Conservation (phyloP, 2,113 vertebrate species). For the Trochalopteron elliotii region DNA sequence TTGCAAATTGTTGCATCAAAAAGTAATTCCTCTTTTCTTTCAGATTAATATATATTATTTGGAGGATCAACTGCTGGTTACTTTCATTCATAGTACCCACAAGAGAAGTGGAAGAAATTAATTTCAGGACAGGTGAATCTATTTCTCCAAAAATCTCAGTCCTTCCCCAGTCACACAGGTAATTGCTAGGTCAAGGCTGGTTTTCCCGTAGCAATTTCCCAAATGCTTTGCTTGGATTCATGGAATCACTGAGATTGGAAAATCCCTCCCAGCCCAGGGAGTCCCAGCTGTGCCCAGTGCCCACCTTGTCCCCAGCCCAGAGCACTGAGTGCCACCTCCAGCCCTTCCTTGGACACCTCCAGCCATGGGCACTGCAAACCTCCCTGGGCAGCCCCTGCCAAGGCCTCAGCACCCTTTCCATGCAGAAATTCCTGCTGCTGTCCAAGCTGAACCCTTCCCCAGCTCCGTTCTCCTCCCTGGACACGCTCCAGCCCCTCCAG, state of each 20-base stretch:
- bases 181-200: neutral
- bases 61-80: neutral
- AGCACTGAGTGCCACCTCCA: neutral
- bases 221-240: neutral
- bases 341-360: neutral
- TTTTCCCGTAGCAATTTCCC: neutral
- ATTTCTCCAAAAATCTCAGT: neutral
- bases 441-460: accelerated
- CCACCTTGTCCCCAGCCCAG: neutral
- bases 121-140: neutral
- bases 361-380: neutral
- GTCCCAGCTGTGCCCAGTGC: accelerated
- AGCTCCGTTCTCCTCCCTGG: neutral
- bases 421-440: neutral
- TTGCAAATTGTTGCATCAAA: neutral
- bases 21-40: neutral
- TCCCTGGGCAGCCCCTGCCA: neutral
- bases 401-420: neutral
- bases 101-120: neutral
- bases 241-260: neutral
- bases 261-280: neutral
- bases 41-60: neutral
- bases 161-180: neutral
- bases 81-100: neutral
- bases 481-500: neutral